These are phyloP conservation scores for Porites divaricata DNA, from an alignment of 92 coral and sea anemone species.

Conservation along the genomic window DNA sequence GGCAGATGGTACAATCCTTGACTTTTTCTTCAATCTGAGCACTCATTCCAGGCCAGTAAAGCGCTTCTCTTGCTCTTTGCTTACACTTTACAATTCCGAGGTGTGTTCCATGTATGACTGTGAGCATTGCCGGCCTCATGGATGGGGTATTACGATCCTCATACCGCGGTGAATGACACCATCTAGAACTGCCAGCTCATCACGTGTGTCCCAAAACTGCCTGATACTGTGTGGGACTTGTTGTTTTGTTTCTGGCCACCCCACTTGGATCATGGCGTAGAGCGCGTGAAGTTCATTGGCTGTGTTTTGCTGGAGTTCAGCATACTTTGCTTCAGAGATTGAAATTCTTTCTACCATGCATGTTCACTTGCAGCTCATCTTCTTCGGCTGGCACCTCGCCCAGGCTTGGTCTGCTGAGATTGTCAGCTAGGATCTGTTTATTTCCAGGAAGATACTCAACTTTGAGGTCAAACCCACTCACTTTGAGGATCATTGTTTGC, in stretches of 20 bases:
- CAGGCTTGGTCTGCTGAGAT: slow-evolving; percentile 65
- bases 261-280: not conserved
- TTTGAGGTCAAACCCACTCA: not conserved
- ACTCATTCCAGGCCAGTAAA: slow-evolving; percentile 73
- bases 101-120: slow-evolving; percentile 53
- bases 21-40: slow-evolving; percentile 51
- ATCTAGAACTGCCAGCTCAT: slow-evolving; percentile 44
- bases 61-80: slow-evolving; percentile 62
- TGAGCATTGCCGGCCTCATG: slow-evolving; percentile 62
- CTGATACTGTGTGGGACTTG: slow-evolving; percentile 55
- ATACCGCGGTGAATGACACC: slow-evolving; percentile 40
- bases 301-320: not conserved
- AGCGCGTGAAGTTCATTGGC: not conserved
- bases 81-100: slow-evolving; percentile 61
- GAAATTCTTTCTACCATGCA: not conserved
- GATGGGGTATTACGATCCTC: slow-evolving; percentile 69
- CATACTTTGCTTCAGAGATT: too few relatives aligned
- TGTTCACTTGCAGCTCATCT: slow-evolving; percentile 43
- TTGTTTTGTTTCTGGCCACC: slow-evolving; percentile 54
- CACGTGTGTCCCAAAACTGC: slow-evolving; percentile 47
- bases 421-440: slow-evolving; percentile 55
- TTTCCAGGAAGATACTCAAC: slow-evolving; percentile 52
- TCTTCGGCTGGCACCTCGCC: slow-evolving; percentile 59
- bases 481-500: not conserved
- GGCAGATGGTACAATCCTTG: slow-evolving; percentile 48